These are phyloP conservation scores for Orientallactaga bullata DNA, from an alignment of 2,113 vertebrate species.

Conservation along the genomic window DNA sequence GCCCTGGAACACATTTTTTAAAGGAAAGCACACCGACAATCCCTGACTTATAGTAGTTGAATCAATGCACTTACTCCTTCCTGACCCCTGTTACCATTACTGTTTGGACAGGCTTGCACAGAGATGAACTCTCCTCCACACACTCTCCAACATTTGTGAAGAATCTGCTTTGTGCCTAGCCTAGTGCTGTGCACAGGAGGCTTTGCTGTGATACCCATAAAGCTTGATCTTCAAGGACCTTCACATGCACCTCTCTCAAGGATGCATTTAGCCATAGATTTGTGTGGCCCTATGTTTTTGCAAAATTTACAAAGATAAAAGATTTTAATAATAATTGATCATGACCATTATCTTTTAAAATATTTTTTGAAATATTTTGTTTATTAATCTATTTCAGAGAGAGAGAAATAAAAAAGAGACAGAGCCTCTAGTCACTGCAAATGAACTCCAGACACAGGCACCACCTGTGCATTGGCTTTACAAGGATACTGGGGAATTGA, in stretches of 20 bases:
- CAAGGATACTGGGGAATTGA: too few relatives aligned
- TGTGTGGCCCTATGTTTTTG: not conserved
- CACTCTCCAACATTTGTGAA: not conserved
- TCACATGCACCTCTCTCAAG: not conserved
- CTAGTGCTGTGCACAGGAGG: not conserved
- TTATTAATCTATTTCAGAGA: too few relatives aligned
- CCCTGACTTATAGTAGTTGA: conserved; percentile 35
- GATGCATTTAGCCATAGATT: not conserved
- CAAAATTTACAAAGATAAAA: conserved; percentile 37
- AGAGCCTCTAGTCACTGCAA: too few relatives aligned
- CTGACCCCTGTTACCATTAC: not conserved
- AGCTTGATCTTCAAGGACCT: not conserved
- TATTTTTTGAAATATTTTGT: too few relatives aligned
- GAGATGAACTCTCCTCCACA: not conserved
- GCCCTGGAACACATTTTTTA: conserved; percentile 53
- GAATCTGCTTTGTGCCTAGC: not conserved
- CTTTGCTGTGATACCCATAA: not conserved
- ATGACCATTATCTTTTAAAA: not conserved
- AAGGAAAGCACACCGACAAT: conserved; percentile 53
- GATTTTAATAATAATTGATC: not conserved
- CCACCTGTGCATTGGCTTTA: too few relatives aligned
- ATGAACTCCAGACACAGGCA: too few relatives aligned
- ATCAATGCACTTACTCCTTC: not conserved
- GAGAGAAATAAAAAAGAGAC: too few relatives aligned
- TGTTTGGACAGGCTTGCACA: not conserved